A percentile compares a stretch with the other conserved stretches of the same genome.
These are phyloP conservation scores for Platypus cylindrus DNA, from an alignment of 2,888 invertebrate species.

Conservation along the genomic window DNA sequence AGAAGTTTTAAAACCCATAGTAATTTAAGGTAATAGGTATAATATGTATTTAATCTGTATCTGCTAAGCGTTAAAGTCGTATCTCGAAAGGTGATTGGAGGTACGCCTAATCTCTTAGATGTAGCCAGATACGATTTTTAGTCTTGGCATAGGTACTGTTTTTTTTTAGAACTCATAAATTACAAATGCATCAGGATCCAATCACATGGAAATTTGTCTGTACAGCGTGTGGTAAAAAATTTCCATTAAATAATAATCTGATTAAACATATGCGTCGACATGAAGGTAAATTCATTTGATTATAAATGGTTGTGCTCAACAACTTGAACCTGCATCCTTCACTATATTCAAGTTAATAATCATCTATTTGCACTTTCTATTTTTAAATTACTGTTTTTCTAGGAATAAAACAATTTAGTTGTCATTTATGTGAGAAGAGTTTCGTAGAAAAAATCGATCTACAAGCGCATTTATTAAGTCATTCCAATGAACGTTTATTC, in stretches of 20 bases:
- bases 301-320: too few species aligned
- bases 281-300: constrained; percentile 10
- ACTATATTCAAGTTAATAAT: too few species aligned
- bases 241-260: constrained; percentile 25
- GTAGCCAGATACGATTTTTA: too few species aligned
- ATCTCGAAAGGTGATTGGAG: too few species aligned
- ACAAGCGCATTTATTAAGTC: constrained; percentile 22
- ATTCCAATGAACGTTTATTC: constrained; percentile 24
- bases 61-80: background rate
- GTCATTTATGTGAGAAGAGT: constrained; percentile 23
- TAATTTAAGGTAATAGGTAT: constrained; percentile 11
- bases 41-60: background rate
- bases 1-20: constrained; percentile 16
- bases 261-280: constrained; percentile 26
- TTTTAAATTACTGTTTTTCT: too few species aligned
- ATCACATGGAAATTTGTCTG: constrained; percentile 26
- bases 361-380: too few species aligned
- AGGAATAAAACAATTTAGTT: constrained; percentile 24
- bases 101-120: too few species aligned
- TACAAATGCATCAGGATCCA: constrained; percentile 27
- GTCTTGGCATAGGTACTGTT: constrained; percentile 1
- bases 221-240: constrained; percentile 23
- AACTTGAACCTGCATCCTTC: too few species aligned
- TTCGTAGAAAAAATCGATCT: constrained; percentile 25
- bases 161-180: constrained; percentile 22